Evolutionary conservation across 2,113 vertebrate species (phyloP), one percentile per base, ranked within the genome.

Genomic region (Illadopsis cleaveri): DNA sequence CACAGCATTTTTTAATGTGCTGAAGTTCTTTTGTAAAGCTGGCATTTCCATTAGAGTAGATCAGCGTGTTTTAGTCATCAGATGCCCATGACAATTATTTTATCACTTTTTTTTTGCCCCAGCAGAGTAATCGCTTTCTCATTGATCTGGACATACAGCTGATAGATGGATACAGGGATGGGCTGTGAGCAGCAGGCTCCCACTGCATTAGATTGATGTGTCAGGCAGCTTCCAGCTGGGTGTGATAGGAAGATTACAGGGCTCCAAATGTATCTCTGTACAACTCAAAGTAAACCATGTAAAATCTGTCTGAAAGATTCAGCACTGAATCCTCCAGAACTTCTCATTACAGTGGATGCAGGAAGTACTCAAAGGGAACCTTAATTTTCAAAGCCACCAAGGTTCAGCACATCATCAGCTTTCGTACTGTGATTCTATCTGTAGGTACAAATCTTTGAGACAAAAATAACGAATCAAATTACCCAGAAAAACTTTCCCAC

Each of bases 201-300:
- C 58, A 13, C 86, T 84, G 83, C 89, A 94, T 86, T 82, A 95
- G 72, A 84, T 66, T 95, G 89, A 82, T 92, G 83, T 71, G 75
- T 47, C 80, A 91, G 91, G 83, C 94, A 95, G 68, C 77, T 91
- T 94, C 96, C 93, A 97, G 86, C 95, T 94, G 96, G 51, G 90
- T 92, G 94, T 91, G 93, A 94, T 84, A 82, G 89, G 91, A 95
- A 94, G 91, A 95, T 97, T 93, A 92, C 91, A 92, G 91, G 60
- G 60, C 89, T 92, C 91, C 91, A 91, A 75, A 76, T 94, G 89
- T 79, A 96, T 37, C 69, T 86, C 80, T 12, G 3, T 78, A 24
- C 44, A 61, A 48, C 69, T 89, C 80, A 33, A 31, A 81, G 56
- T 21, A n/a, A 81, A 47, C 51, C 81, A n/a, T 60, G 65, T 71